These are phyloP conservation scores for Erinaceus europaeus DNA, from an alignment of 2,113 vertebrate species.

Conservation along the genomic window DNA sequence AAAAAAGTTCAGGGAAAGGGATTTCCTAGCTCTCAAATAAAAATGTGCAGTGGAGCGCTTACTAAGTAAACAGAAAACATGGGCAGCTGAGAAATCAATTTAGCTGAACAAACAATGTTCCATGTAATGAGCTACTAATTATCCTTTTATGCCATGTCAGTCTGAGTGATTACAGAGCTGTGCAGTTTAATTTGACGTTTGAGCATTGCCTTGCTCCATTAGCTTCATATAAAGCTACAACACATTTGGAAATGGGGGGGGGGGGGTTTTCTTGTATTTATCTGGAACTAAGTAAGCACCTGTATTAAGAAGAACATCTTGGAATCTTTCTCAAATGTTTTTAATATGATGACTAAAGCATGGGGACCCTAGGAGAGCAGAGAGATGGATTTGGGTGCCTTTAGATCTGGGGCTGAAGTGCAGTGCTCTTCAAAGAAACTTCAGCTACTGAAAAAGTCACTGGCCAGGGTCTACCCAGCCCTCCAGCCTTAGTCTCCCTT, in stretches of 20 bases:
- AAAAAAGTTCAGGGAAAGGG: slow-evolving; percentile 82
- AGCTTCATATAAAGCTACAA: slow-evolving; percentile 87
- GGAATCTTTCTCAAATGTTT: slow-evolving; percentile 36
- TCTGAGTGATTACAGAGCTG: slow-evolving; percentile 90
- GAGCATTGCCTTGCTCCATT: slow-evolving; percentile 89
- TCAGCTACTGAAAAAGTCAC: background rate
- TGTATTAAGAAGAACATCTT: slow-evolving; percentile 77
- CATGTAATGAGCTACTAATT: slow-evolving; percentile 94
- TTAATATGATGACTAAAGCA: slow-evolving; percentile 46
- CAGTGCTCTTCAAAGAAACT: background rate
- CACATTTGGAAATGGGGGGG: slow-evolving; percentile 76
- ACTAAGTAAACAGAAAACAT: slow-evolving; percentile 90
- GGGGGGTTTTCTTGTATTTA: slow-evolving; percentile 71
- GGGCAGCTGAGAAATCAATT: slow-evolving; percentile 93
- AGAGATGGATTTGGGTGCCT: background rate
- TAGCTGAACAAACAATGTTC: slow-evolving; percentile 93
- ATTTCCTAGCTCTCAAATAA: slow-evolving; percentile 87
- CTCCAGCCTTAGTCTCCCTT: background rate
- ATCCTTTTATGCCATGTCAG: slow-evolving; percentile 93
- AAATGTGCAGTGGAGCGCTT: slow-evolving; percentile 86
- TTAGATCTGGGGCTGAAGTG: background rate
- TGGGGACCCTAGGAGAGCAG: background rate
- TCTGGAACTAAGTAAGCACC: slow-evolving; percentile 80
- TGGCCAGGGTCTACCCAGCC: background rate
- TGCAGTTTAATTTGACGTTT: slow-evolving; percentile 90